Conservation (phyloP, 2,113 vertebrate genomes). For the Xenopus laevis region DNA sequence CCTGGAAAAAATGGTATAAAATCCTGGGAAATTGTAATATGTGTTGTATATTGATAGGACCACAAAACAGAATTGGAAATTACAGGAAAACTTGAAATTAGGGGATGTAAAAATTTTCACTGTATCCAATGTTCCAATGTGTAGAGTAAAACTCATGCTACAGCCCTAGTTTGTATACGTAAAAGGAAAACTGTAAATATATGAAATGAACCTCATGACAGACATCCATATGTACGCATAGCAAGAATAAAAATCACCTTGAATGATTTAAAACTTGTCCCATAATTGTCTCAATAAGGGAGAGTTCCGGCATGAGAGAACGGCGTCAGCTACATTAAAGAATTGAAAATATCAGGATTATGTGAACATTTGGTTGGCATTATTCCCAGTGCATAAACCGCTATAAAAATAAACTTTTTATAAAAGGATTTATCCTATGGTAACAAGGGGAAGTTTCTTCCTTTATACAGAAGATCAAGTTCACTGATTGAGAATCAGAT, state of each 20-base stretch:
- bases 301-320: constrained; percentile 46
- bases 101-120: no score
- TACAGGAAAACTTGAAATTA: no score
- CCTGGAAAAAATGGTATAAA: no score
- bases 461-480: constrained; percentile 47
- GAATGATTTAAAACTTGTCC: constrained; percentile 38
- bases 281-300: constrained; percentile 43
- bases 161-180: no score
- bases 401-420: constrained; percentile 59
- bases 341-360: constrained; percentile 57
- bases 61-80: no score
- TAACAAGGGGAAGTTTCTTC: constrained; percentile 45
- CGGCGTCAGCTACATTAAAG: constrained; percentile 42
- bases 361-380: constrained; percentile 65
- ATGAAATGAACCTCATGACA: neutral
- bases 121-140: no score
- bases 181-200: neutral
- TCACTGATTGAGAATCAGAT: constrained; percentile 47
- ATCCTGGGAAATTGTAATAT: no score
- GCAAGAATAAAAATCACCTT: constrained; percentile 45
- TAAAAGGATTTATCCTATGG: constrained; percentile 50
- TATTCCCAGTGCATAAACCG: constrained; percentile 59
- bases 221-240: constrained; percentile 32
- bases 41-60: no score
- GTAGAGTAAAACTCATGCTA: no score